Evolutionary conservation across 2,888 invertebrate genomes (phyloP).

Genomic region (Drepana falcataria): DNA sequence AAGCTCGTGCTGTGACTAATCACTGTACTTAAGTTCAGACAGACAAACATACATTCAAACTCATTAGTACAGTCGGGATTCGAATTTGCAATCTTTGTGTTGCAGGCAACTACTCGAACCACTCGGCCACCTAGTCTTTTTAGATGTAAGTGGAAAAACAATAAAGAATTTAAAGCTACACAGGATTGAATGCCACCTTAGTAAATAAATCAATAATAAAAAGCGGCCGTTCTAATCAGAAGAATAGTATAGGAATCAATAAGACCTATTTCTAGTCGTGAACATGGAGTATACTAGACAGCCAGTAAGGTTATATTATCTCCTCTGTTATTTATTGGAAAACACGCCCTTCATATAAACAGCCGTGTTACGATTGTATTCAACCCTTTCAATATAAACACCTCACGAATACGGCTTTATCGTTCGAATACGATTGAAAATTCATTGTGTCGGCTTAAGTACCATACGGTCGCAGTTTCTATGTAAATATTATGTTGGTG

Average conservation of each 20-base stretch:
- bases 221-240: too few relatives aligned
- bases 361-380: neutral
- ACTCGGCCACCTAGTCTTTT: too few relatives aligned
- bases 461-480: neutral
- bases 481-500: neutral
- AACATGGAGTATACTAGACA: neutral
- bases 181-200: too few relatives aligned
- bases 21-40: too few relatives aligned
- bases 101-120: too few relatives aligned
- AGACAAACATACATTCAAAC: too few relatives aligned
- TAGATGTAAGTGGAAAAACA: too few relatives aligned
- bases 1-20: too few relatives aligned
- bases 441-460: neutral
- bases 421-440: neutral
- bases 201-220: too few relatives aligned
- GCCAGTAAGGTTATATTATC: neutral
- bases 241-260: neutral
- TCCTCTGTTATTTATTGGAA: neutral
- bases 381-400: slow-evolving; percentile 1
- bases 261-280: neutral
- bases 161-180: too few relatives aligned
- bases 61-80: too few relatives aligned
- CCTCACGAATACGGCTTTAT: neutral
- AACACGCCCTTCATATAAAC: neutral
- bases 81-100: too few relatives aligned